A percentile compares a stretch with the other conserved stretches of the same genome.
phyloP scores from a whole-genome alignment of 2,888 invertebrate genomes.

The Buathra laborator region DNA sequence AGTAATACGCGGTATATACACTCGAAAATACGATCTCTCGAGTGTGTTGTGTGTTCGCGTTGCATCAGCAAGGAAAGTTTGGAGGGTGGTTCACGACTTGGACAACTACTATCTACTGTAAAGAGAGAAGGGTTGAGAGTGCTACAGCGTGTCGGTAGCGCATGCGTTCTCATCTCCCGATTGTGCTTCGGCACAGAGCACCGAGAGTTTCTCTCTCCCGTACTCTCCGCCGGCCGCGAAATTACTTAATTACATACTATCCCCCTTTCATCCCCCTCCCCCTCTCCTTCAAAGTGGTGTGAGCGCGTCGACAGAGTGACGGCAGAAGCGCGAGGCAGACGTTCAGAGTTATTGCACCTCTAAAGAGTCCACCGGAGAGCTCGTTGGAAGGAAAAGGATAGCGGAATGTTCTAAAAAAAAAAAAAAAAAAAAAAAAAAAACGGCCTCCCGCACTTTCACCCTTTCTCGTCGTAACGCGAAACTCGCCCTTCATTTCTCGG shows the following conservation, averaged over 20 bases:
- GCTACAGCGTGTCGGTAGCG: constrained; percentile 27
- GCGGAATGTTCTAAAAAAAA: constrained; percentile 9
- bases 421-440: constrained; percentile 12
- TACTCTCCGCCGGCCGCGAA: constrained; percentile 53
- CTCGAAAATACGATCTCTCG: constrained; percentile 27
- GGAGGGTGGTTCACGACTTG: constrained; percentile 38
- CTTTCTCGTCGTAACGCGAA: constrained; percentile 47
- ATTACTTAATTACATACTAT: constrained; percentile 66
- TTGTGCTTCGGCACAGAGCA: constrained; percentile 35
- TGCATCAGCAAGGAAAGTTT: constrained; percentile 43
- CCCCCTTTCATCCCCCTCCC: constrained; percentile 2
- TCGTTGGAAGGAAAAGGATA: neutral
- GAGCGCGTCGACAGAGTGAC: constrained; percentile 63
- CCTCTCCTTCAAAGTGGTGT: constrained; percentile 55
- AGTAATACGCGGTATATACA: neutral
- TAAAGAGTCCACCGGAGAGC: constrained; percentile 50
- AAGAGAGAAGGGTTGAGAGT: constrained; percentile 24
- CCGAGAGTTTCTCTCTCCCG: constrained; percentile 44
- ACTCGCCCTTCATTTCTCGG: constrained; percentile 37
- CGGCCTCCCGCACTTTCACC: constrained; percentile 56
- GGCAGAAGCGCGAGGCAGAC: constrained; percentile 55
- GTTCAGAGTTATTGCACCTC: constrained; percentile 63
- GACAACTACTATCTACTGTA: constrained; percentile 26
- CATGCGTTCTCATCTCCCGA: constrained; percentile 38
- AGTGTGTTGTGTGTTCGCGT: constrained; percentile 24